Evolutionary conservation across 2,888 invertebrate genomes (phyloP).

Genomic region (Athetis lepigone): DNA sequence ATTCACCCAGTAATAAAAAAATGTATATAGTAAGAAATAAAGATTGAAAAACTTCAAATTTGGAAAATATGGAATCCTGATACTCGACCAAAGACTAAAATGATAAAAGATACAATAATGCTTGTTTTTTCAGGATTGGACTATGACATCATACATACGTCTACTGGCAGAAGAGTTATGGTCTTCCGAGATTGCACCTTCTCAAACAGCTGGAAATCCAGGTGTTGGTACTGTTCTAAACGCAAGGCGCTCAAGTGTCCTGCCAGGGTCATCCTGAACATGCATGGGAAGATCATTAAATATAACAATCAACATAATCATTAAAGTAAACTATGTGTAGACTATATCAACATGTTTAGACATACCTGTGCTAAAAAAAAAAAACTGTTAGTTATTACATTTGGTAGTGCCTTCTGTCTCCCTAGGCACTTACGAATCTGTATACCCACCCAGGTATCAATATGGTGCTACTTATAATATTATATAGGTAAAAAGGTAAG

Average conservation of each 20-base stretch:
- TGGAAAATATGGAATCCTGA: neutral
- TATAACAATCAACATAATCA: slow-evolving; percentile 68
- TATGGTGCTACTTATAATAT: neutral
- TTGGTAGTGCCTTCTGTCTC: neutral
- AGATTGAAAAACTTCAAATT: no score
- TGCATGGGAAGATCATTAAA: slow-evolving; percentile 59
- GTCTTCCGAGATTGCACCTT: slow-evolving; percentile 68
- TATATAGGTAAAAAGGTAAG: neutral
- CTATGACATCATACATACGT: slow-evolving; percentile 48
- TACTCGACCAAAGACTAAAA: neutral
- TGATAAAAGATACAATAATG: neutral
- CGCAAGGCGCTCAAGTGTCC: slow-evolving; percentile 65
- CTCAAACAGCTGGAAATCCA: slow-evolving; percentile 69
- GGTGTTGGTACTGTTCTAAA: slow-evolving; percentile 74
- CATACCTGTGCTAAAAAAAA: no score
- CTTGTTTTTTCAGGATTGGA: slow-evolving; percentile 24
- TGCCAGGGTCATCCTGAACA: slow-evolving; percentile 67
- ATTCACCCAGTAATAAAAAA: no score
- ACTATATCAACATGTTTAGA: no score
- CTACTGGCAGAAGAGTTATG: slow-evolving; percentile 56
- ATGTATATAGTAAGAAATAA: no score
- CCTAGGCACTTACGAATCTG: no score
- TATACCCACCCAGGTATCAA: no score
- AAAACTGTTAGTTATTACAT: no score
- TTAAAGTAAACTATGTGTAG: slow-evolving; percentile 11